Base-by-base conservation (phyloP, 2,797 vertebrate genomes). In the Chaetophractus vellerosus region DNA sequence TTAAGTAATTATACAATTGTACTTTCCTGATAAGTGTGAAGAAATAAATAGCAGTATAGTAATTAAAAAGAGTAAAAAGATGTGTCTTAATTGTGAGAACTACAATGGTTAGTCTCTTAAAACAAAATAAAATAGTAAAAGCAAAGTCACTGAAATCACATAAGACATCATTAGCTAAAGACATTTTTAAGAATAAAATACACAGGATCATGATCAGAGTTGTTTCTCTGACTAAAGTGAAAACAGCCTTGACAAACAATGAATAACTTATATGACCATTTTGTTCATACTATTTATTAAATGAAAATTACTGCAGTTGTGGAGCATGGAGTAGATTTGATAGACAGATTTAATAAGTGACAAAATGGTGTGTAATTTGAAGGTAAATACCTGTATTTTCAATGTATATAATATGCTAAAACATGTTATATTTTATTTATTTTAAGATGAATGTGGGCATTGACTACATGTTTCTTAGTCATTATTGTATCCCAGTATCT, bases 111-210 rank as follows among this genome's bases (percentile, higher is more conserved):
- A 48, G 10, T 91, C 15, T 76, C 59, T 71, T 86, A 81, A 9
- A 52, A 19, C 28, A 18, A 76, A 66, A 66, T 71, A 91, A 94
- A 72, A 82, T 9, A 31, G 21, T 41, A 24, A 94, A 76, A 92
- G 38, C 19, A 93, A 86, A 72, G 14, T 89, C 24, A 82, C 5
- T 83, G 10, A 87, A 74, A 92, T 75, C 50, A 57, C 4, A 41
- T 64, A 57, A 68, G 18, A 41, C 23, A 68, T 36, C 9, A 91
- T 86, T 38, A 88, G 23, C 8, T 68, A 50, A 84, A 61, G 38
- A 66, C 88, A 84, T 5, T 52, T 89, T 90, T 71, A 11, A 91
- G n/a, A 75, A 57, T 55, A 89, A 81, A 93, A 87, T 79, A 52
- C 2, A 50, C 2, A 48, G 11, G 23, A 68, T 87, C 9, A 41